Evolutionary conservation across 2,888 invertebrate genomes (phyloP).

Genomic region (Pammene fasciana): DNA sequence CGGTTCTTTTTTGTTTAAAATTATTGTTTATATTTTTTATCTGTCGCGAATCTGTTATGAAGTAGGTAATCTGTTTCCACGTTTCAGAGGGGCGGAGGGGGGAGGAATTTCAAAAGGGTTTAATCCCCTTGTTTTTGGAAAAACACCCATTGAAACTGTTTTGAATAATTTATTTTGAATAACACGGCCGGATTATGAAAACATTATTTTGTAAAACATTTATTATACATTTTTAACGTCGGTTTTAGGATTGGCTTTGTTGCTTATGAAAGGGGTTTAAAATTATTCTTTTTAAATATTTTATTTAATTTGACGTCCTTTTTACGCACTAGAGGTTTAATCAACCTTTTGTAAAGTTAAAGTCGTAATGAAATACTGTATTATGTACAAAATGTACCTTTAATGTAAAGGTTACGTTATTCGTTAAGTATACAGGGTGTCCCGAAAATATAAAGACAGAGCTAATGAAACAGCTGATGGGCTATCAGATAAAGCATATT

Average conservation of each 20-base stretch:
- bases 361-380: too few relatives aligned
- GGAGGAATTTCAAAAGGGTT: constrained; percentile 23
- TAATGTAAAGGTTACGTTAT: too few relatives aligned
- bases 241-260: constrained; percentile 8
- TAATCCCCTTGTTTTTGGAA: constrained; percentile 37
- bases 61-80: constrained; percentile 1
- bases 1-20: too few relatives aligned
- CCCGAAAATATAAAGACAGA: too few relatives aligned
- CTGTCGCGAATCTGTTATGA: background rate
- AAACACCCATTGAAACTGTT: constrained; percentile 24
- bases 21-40: background rate
- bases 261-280: background rate
- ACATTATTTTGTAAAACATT: constrained; percentile 15
- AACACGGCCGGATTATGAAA: constrained; percentile 22
- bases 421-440: too few relatives aligned
- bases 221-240: constrained; percentile 1
- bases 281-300: constrained; percentile 2
- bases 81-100: constrained; percentile 19
- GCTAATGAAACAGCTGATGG: too few relatives aligned
- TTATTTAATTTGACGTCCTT: background rate
- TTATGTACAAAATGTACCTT: too few relatives aligned
- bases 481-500: too few relatives aligned
- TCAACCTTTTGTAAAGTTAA: too few relatives aligned
- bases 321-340: too few relatives aligned
- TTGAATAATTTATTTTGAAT: constrained; percentile 38